These are phyloP conservation scores for Gonocerus acuteangulatus DNA, from an alignment of 2,888 invertebrate species.

Conservation along the genomic window DNA sequence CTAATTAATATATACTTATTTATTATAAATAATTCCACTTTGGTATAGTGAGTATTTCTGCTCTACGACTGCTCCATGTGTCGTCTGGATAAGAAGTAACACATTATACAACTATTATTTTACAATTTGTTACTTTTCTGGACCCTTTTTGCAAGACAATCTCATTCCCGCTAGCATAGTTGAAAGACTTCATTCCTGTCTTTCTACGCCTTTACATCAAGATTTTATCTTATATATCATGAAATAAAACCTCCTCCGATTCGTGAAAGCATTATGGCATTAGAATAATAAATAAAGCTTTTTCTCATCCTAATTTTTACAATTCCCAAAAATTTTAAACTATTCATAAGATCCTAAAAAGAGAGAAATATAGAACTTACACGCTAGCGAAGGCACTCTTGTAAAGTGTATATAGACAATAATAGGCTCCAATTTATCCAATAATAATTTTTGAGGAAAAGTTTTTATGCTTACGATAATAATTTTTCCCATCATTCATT, in stretches of 20 bases:
- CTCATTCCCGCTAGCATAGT: not conserved
- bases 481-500: too few relatives aligned
- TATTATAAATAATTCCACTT: not conserved
- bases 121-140: slow-evolving; percentile 23
- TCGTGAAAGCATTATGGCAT: slow-evolving; percentile 11
- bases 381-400: not conserved
- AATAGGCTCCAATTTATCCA: too few relatives aligned
- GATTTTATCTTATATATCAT: slow-evolving; percentile 10
- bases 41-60: not conserved
- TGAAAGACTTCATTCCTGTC: slow-evolving; percentile 4
- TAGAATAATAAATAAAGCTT: not conserved
- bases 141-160: slow-evolving; percentile 17
- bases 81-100: not conserved
- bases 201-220: not conserved
- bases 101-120: not conserved
- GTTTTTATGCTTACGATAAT: too few relatives aligned
- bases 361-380: not conserved
- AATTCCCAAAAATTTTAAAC: not conserved
- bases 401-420: too few relatives aligned
- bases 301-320: not conserved
- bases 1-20: slow-evolving; percentile 12
- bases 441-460: too few relatives aligned
- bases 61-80: not conserved
- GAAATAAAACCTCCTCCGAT: slow-evolving; percentile 9
- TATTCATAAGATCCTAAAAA: not conserved